Conservation (phyloP, 2,888 invertebrate genomes). For the Lasioglossum calceatum region DNA sequence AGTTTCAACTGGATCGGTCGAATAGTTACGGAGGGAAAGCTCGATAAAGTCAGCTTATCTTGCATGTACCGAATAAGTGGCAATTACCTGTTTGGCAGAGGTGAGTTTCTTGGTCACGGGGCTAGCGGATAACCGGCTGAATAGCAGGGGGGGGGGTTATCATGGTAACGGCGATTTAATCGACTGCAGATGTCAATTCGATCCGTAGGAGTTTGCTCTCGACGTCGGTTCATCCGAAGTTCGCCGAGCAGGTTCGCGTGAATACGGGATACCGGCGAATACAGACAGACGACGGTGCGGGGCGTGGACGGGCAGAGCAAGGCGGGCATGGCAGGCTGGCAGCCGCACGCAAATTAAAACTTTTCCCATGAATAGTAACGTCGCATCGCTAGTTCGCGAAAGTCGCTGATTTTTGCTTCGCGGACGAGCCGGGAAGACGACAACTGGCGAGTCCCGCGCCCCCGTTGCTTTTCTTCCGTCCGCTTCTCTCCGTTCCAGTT, state of each 20-base stretch:
- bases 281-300: not conserved
- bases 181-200: not conserved
- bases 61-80: not conserved
- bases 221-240: conserved; percentile 15
- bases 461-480: conserved; percentile 15
- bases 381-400: conserved; percentile 57
- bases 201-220: not conserved
- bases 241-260: conserved; percentile 16
- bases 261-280: conserved; percentile 30
- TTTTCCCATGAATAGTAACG: conserved; percentile 81
- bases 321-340: not conserved
- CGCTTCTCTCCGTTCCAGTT: not conserved
- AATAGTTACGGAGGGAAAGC: not conserved
- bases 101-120: not conserved
- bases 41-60: not conserved
- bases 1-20: not conserved
- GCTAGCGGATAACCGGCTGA: not conserved
- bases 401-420: conserved; percentile 74
- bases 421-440: conserved; percentile 26
- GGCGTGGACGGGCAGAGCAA: not conserved
- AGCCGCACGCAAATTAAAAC: conserved; percentile 75
- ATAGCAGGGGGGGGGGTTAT: not conserved
- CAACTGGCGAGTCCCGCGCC: conserved; percentile 17
- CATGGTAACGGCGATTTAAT: conserved; percentile 23
- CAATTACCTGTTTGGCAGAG: not conserved